Evolutionary conservation across 1,140 invertebrate genomes (phyloP), one percentile per base, ranked within the genome.

Genomic region (Diabrotica virgifera): DNA sequence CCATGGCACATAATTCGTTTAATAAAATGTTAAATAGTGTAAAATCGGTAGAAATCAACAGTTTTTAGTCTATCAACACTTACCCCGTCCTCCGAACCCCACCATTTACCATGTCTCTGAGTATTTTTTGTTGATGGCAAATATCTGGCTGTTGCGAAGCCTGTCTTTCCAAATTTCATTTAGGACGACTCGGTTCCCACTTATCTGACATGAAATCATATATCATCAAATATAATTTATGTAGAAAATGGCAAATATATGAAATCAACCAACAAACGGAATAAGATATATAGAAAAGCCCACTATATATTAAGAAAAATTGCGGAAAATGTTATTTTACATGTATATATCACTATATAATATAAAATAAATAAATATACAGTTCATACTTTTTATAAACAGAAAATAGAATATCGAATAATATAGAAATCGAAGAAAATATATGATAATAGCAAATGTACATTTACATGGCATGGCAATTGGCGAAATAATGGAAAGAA

Each of bases 71-170:
- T 24, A 24, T 24, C 24, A 24, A 24, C 24, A 24, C 24, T 24
- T 24, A 24, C 24, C 24, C 24, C 24, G 24, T 24, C 4, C 24
- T 24, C 24, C 24, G 24, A 24, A 24, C 24, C 24, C 24, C 24
- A 24, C 24, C 24, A 24, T 24, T 24, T 24, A 24, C 24, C 24
- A 24, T 24, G 24, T 24, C 24, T 24, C 24, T 24, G 24, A 24
- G 24, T 24, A 24, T 24, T 75, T 9, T 10, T 36, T 59, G 56
- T 59, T 59, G 11, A 59, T 9, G 24, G 11, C 11, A n/a, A 72
- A 82, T 78, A 13, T 81, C 76, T 62, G 82, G 7, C 64, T 76
- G 57, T 83, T 80, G 35, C 9, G 13, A 10, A 46, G 40, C 40
- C 40, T 6, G 8, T 46, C n/a, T 10, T 46, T 46, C n/a, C 40